Evolutionary conservation across 2,888 invertebrate genomes (phyloP).

Genomic region (Rotaria sp.): DNA sequence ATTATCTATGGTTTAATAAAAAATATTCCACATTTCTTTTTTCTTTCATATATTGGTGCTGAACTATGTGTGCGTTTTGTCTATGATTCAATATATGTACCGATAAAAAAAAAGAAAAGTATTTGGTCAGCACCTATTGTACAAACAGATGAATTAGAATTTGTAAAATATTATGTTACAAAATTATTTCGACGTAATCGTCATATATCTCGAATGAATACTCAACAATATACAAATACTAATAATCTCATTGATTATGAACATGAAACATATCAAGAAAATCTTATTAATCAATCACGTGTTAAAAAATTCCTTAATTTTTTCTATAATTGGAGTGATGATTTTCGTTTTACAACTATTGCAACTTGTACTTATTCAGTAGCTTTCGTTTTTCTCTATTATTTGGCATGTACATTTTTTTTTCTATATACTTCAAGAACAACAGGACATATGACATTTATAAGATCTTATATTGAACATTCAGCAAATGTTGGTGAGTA

Average conservation of each 20-base stretch:
- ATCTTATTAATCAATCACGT: not conserved
- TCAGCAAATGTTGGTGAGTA: not conserved
- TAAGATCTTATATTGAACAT: not conserved
- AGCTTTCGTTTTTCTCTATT: constrained; percentile 5
- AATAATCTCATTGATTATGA: not conserved
- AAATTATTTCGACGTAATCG: not conserved
- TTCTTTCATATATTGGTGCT: not conserved
- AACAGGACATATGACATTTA: not conserved
- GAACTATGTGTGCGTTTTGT: not conserved
- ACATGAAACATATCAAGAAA: not conserved
- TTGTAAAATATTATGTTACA: not conserved
- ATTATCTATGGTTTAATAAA: constrained; percentile 17
- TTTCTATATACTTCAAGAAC: not conserved
- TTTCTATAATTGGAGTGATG: not conserved
- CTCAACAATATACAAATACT: not conserved
- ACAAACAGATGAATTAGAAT: not conserved
- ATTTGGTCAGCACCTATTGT: not conserved
- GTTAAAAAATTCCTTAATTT: not conserved
- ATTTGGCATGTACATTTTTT: constrained; percentile 5
- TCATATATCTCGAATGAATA: not conserved
- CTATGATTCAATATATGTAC: not conserved
- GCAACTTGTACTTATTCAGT: not conserved
- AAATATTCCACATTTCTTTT: constrained; percentile 24
- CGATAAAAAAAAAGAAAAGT: not conserved
- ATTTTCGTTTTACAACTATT: constrained; percentile 29